These are phyloP conservation scores for Morinoia aosen DNA, from an alignment of 2,888 invertebrate genomes.

Conservation along the genomic window DNA sequence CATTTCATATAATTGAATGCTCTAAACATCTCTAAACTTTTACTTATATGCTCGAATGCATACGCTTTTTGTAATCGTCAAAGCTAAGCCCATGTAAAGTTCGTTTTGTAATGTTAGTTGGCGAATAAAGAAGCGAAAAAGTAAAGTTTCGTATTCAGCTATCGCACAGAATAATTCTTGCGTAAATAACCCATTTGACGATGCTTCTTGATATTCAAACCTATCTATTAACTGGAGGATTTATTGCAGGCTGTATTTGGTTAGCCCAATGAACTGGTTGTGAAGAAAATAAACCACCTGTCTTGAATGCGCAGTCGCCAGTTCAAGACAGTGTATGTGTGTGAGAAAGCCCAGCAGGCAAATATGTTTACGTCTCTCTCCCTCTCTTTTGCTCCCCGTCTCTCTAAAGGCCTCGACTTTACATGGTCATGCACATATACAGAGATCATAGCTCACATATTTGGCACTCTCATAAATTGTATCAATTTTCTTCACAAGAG, in stretches of 20 bases:
- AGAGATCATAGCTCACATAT: slow-evolving; percentile 51
- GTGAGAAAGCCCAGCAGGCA: slow-evolving; percentile 32
- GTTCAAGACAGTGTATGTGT: neutral
- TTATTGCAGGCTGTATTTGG: neutral
- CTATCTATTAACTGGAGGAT: neutral
- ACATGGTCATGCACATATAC: slow-evolving; percentile 39
- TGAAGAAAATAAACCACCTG: neutral
- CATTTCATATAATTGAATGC: neutral
- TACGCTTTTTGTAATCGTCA: neutral
- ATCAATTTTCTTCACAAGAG: slow-evolving; percentile 48
- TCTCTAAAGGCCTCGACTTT: slow-evolving; percentile 8
- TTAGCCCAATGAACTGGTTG: neutral
- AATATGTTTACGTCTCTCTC: slow-evolving; percentile 16
- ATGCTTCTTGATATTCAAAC: neutral
- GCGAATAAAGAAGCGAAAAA: neutral
- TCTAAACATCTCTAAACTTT: neutral
- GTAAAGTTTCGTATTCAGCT: neutral
- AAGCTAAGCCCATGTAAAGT: neutral
- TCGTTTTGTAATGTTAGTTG: neutral
- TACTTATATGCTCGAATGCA: neutral
- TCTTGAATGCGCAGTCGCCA: neutral
- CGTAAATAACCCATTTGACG: neutral
- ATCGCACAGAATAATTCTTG: neutral
- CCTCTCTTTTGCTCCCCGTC: neutral
- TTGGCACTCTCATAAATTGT: slow-evolving; percentile 48